Evolutionary conservation across 1,140 invertebrate genomes (phyloP).

Genomic region (Caenorhabditis elegans): DNA sequence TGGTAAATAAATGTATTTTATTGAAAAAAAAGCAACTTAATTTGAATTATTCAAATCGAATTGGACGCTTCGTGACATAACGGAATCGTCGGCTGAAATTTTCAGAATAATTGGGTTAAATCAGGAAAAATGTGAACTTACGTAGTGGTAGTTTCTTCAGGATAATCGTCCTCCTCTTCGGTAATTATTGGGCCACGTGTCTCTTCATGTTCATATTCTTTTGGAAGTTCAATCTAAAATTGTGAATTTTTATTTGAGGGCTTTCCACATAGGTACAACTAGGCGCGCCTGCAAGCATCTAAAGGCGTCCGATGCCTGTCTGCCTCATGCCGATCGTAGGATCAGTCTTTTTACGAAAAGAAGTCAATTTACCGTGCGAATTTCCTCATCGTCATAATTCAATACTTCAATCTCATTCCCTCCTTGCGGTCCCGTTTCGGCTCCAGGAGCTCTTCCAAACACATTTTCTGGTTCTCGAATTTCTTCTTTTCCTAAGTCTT

Average conservation of each 20-base stretch:
- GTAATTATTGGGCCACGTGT: neutral
- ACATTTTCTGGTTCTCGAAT: neutral
- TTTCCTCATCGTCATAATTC: neutral
- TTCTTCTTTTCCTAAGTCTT: neutral
- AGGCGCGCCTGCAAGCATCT: no score
- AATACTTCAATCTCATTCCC: neutral
- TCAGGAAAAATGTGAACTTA: neutral
- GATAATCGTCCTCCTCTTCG: neutral
- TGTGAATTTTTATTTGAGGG: no score
- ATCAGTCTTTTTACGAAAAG: no score
- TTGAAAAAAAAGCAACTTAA: neutral
- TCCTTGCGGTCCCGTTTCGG: neutral
- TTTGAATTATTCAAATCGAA: slow-evolving; percentile 17
- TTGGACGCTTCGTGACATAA: neutral
- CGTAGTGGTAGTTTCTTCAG: neutral
- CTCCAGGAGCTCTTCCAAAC: neutral
- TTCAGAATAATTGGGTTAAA: neutral
- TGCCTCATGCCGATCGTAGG: no score
- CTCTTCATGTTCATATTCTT: neutral
- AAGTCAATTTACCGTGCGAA: neutral
- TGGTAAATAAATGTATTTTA: neutral
- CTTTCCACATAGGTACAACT: no score
- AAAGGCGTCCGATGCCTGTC: no score
- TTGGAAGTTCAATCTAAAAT: neutral
- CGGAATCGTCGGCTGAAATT: neutral